Percentiles rank a stretch among this genome's conserved stretches.
These are phyloP conservation scores for Amiota minor DNA, from an alignment of 2,888 invertebrate genomes.

Conservation along the genomic window DNA sequence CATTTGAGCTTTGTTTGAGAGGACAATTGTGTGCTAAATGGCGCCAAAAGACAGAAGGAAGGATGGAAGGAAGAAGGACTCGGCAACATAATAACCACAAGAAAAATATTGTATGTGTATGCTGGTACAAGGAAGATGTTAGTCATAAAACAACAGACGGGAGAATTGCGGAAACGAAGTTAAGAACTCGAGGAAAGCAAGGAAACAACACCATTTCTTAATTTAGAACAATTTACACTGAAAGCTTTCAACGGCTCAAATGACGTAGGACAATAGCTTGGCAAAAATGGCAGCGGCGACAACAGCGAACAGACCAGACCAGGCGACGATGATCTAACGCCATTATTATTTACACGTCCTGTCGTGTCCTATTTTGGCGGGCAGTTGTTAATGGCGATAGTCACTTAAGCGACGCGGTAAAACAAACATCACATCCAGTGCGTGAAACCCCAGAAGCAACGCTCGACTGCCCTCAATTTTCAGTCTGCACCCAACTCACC, in stretches of 20 bases:
- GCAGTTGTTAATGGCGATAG: constrained; percentile 68
- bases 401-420: constrained; percentile 66
- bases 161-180: neutral
- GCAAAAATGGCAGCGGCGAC: neutral
- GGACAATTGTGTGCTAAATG: constrained; percentile 11
- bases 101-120: constrained; percentile 53
- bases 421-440: constrained; percentile 52
- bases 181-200: neutral
- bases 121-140: constrained; percentile 65
- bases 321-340: constrained; percentile 67
- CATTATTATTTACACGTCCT: constrained; percentile 56
- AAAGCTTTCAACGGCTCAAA: constrained; percentile 65
- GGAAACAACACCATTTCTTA: constrained; percentile 60
- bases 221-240: constrained; percentile 66
- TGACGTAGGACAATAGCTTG: constrained; percentile 52
- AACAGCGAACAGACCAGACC: neutral
- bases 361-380: constrained; percentile 21
- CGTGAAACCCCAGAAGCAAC: constrained; percentile 18
- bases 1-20: neutral
- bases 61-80: neutral
- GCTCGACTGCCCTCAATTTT: constrained; percentile 23
- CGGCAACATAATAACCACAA: constrained; percentile 14
- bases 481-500: neutral
- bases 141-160: constrained; percentile 63
- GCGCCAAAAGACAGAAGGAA: neutral